phyloP scores from a whole-genome alignment of 2,797 vertebrate species.

The Falco naumanni region DNA sequence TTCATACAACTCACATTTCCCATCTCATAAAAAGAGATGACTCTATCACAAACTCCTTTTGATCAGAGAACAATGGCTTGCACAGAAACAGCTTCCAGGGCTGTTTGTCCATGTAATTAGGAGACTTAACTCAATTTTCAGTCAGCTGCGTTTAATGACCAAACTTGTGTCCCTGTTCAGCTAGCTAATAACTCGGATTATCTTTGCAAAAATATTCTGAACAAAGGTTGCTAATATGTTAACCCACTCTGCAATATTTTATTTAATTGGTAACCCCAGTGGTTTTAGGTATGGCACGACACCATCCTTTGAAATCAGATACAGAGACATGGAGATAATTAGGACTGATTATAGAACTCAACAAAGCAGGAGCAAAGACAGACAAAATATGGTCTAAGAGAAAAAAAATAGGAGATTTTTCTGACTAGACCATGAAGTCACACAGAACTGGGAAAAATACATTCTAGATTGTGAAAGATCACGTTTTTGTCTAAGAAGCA shows the following conservation, averaged over 20 bases:
- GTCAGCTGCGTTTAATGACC: constrained; percentile 15
- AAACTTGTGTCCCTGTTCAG: neutral
- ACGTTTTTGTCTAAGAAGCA: neutral
- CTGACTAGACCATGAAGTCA: neutral
- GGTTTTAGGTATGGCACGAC: neutral
- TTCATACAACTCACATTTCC: neutral
- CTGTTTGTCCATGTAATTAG: constrained; percentile 34
- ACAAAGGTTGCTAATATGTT: constrained; percentile 32
- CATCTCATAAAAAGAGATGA: neutral
- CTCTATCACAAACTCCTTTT: neutral
- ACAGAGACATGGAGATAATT: constrained; percentile 15
- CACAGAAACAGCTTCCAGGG: constrained; percentile 24
- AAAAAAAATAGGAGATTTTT: neutral
- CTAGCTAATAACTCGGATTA: constrained; percentile 28
- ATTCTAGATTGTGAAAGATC: neutral
- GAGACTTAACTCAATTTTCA: constrained; percentile 42
- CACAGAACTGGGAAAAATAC: neutral
- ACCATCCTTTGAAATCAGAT: constrained; percentile 32
- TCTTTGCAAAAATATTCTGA: constrained; percentile 19
- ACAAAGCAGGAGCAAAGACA: constrained; percentile 25
- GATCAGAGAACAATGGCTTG: constrained; percentile 22
- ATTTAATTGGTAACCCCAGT: constrained; percentile 27
- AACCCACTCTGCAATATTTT: constrained; percentile 4
- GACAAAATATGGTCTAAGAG: neutral
- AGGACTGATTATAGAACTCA: constrained; percentile 37